These are phyloP conservation scores for Lypha dubia DNA, from an alignment of 2,888 invertebrate species.

Conservation along the genomic window DNA sequence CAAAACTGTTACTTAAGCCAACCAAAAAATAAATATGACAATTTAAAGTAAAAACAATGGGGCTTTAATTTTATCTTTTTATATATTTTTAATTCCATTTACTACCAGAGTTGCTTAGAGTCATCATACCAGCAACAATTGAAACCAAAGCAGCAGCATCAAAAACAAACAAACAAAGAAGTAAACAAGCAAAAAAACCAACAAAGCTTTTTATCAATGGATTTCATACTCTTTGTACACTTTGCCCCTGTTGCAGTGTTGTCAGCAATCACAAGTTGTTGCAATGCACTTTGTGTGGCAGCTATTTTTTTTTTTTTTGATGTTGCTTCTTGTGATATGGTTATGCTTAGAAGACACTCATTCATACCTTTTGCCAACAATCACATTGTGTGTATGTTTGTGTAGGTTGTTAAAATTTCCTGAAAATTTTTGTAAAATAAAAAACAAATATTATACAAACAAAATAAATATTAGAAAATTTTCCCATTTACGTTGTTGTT, in stretches of 20 bases:
- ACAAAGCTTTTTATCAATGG: conserved; percentile 27
- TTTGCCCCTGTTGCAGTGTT: neutral
- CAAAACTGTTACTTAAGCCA: conserved; percentile 9
- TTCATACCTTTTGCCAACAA: conserved; percentile 37
- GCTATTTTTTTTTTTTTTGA: no score
- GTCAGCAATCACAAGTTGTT: conserved; percentile 37
- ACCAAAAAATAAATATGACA: conserved; percentile 50
- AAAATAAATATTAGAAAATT: conserved; percentile 46
- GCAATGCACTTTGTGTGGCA: conserved; percentile 36
- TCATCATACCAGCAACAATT: neutral
- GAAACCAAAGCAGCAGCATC: conserved; percentile 13
- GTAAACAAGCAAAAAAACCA: neutral
- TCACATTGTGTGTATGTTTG: conserved; percentile 10
- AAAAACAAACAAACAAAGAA: neutral
- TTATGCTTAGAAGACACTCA: conserved; percentile 24
- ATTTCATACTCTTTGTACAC: neutral
- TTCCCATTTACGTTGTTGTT: conserved; percentile 51
- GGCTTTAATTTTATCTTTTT: conserved; percentile 45
- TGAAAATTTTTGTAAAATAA: conserved; percentile 21
- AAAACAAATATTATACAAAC: conserved; percentile 3
- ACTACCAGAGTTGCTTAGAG: neutral
- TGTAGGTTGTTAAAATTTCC: conserved; percentile 37
- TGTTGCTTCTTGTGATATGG: no score
- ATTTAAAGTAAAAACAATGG: conserved; percentile 60
- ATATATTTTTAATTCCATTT: conserved; percentile 28